Conservation (phyloP, 2,888 invertebrate species). For the Eudasyphora cyanicolor region DNA sequence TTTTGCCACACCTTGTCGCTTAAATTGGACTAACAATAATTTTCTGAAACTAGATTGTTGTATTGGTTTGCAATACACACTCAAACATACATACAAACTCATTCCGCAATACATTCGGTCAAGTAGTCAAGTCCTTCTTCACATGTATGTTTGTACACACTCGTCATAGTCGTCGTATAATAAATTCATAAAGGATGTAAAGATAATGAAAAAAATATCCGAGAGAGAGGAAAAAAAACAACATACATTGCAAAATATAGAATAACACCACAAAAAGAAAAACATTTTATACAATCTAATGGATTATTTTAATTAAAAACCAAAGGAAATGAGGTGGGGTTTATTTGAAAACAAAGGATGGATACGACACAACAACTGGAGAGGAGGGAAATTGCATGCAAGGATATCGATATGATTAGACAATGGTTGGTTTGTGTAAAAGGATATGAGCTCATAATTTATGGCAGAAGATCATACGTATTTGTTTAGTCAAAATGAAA, state of each 20-base stretch:
- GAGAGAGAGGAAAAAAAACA: not conserved
- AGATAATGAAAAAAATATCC: constrained; percentile 27
- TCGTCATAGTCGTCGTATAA: constrained; percentile 10
- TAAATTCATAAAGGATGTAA: constrained; percentile 57
- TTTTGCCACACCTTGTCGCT: not conserved
- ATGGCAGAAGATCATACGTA: too few relatives aligned
- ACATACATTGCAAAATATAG: too few relatives aligned
- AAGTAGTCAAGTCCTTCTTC: not conserved
- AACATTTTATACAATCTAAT: constrained; percentile 3
- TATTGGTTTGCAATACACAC: not conserved
- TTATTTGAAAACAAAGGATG: not conserved
- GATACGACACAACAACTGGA: not conserved
- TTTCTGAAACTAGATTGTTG: not conserved
- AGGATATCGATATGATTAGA: not conserved
- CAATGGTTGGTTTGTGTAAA: not conserved
- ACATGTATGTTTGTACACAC: not conserved
- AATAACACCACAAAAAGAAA: not conserved
- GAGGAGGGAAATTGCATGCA: not conserved
- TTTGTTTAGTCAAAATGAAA: not conserved
- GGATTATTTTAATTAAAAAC: constrained; percentile 36
- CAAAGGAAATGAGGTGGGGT: not conserved
- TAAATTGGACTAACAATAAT: not conserved
- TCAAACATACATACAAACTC: not conserved
- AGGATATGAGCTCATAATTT: not conserved
- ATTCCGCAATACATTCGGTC: not conserved